Evolutionary conservation across 2,888 invertebrate genomes (phyloP), one percentile per base, ranked within the genome.

Genomic region (Crioceris asparagi): DNA sequence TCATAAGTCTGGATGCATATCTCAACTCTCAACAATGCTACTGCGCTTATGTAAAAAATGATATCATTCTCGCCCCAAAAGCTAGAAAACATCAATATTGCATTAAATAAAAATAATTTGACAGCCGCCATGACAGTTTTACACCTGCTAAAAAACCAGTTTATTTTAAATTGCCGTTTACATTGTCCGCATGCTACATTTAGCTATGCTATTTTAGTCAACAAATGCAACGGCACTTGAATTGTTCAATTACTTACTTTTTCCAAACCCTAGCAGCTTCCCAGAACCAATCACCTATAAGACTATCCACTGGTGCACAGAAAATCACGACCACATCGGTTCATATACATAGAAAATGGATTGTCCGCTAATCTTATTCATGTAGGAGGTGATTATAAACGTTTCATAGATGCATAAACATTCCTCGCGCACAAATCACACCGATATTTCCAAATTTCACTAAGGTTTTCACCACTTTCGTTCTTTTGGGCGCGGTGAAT

Each of bases 251-350:
- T 36, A 41, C 46, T 44, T 40, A 45, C 44, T 44, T 49, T n/a
- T 54, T 55, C 54, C 53, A 53, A 52, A 50, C 50, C 49, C 49
- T 46, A 48, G 44, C 48, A 48, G 47, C 47, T 49, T 42, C 35
- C 43, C 45, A 39, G 47, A 48, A 47, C 50, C 49, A 46, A 54
- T 49, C 53, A 49, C 50, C 51, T 52, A 50, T 48, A 47, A 51
- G 46, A 56, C 60, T 60, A 60, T 60, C 60, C 57, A 55, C 57
- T 52, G 51, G 52, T 54, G 52, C 49, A 51, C 49, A 54, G 52
- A 51, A 56, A 59, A 61, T 61, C 61, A 61, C 60, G 57, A 62
- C 59, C 58, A 60, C 60, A 59, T 58, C 52, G 56, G 58, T 53
- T 55, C 55, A 53, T 57, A 59, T 57, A 57, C 61, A 62, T 62